phyloP scores from a whole-genome alignment of 2,888 invertebrate genomes.

The Sicus ferrugineus region DNA sequence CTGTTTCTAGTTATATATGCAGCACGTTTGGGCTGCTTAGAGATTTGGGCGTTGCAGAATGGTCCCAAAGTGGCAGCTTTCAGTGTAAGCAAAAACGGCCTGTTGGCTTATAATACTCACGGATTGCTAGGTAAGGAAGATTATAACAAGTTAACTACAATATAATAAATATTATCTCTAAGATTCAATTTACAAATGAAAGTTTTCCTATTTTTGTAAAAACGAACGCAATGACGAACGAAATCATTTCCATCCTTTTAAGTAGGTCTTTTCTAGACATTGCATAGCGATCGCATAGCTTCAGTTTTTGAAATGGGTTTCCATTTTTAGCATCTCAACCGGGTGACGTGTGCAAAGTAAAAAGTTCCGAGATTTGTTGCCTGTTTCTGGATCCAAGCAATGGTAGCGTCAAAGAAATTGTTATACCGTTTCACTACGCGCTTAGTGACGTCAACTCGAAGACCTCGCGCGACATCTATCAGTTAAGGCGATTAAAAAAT shows the following conservation, averaged over 20 bases:
- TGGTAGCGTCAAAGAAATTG: conserved; percentile 81
- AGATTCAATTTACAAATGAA: too few species aligned
- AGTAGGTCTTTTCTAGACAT: too few species aligned
- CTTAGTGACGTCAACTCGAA: conserved; percentile 87
- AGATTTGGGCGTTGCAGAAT: conserved; percentile 90
- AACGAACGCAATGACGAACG: too few species aligned
- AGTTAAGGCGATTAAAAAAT: conserved; percentile 78
- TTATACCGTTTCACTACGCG: conserved; percentile 90
- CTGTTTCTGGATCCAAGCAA: conserved; percentile 81
- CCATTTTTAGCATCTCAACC: conserved; percentile 66
- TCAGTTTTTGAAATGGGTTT: too few species aligned
- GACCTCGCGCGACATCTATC: conserved; percentile 85
- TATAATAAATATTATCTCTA: too few species aligned
- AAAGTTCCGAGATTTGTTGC: conserved; percentile 73
- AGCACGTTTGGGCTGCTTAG: conserved; percentile 89
- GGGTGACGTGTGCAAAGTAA: conserved; percentile 67
- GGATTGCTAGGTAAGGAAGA: conserved; percentile 71
- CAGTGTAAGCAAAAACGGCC: conserved; percentile 85
- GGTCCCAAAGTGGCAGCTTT: conserved; percentile 92
- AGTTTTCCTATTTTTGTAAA: too few species aligned
- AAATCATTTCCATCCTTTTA: too few species aligned
- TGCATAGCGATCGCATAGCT: too few species aligned
- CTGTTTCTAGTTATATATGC: conserved; percentile 93
- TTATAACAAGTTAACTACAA: not conserved
- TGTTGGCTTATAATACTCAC: conserved; percentile 80